Evolutionary conservation across 1,140 invertebrate species (phyloP).

Genomic region (Hypsibius dujardini): DNA sequence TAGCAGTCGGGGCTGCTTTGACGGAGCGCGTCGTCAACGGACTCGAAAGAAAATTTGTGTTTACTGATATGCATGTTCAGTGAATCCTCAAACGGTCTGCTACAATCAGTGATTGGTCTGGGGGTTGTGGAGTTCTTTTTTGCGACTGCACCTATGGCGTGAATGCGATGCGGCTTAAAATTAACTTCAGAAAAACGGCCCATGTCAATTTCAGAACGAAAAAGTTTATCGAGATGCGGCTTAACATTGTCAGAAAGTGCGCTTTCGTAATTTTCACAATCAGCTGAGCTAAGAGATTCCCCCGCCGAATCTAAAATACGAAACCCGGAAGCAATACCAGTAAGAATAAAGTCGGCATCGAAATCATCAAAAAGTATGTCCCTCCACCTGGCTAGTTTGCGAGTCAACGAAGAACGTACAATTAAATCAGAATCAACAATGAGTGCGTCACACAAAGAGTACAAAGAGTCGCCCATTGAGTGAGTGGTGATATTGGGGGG

Average conservation of each 20-base stretch:
- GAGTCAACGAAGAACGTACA: background rate
- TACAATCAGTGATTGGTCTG: background rate
- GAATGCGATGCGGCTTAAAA: background rate
- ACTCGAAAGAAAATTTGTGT: background rate
- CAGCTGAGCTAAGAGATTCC: background rate
- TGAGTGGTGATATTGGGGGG: no score
- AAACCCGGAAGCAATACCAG: background rate
- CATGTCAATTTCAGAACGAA: background rate
- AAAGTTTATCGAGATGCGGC: background rate
- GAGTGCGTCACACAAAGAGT: no score
- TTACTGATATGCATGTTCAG: background rate
- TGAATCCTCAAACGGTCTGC: background rate
- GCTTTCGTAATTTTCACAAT: background rate
- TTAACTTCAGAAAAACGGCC: background rate
- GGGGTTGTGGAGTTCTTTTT: background rate
- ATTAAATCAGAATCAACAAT: background rate
- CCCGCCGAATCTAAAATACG: background rate
- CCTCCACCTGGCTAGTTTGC: background rate
- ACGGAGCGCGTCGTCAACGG: background rate
- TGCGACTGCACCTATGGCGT: background rate
- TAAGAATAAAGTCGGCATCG: background rate
- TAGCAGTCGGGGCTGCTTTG: background rate
- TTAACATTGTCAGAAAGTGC: background rate
- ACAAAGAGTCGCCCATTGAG: no score
- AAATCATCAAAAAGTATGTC: background rate